phyloP scores from a whole-genome alignment of 92 coral and sea anemone genomes.

The Pocillopora grandis region DNA sequence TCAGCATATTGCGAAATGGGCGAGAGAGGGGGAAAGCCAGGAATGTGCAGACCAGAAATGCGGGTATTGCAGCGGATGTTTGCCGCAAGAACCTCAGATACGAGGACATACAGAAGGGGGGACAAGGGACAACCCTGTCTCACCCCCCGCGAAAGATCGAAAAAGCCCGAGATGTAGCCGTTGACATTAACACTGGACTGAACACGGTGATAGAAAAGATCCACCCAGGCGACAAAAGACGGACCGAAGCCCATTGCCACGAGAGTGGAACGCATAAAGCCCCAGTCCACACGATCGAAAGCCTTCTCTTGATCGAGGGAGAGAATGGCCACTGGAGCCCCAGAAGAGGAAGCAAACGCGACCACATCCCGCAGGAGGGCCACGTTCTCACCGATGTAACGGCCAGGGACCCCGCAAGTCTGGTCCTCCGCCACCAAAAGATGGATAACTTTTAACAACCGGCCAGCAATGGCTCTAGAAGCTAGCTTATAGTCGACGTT shows the following conservation, averaged over 20 bases:
- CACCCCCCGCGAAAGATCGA: constrained; percentile 40
- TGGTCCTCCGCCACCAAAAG: not conserved
- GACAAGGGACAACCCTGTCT: constrained; percentile 63
- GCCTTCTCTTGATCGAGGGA: constrained; percentile 47
- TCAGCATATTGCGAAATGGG: constrained; percentile 47
- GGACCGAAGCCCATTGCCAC: constrained; percentile 6
- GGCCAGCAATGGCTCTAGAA: constrained; percentile 19
- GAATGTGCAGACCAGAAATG: constrained; percentile 11
- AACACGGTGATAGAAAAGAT: not conserved
- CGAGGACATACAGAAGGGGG: constrained; percentile 40
- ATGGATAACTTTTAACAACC: constrained; percentile 30
- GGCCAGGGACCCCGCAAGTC: not conserved
- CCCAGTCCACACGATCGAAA: constrained; percentile 38
- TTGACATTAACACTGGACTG: not conserved
- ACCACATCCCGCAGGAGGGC: constrained; percentile 31
- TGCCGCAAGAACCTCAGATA: constrained; percentile 42
- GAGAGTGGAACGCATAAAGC: not conserved
- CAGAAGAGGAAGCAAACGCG: not conserved
- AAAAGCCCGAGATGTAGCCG: not conserved
- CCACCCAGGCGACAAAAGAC: constrained; percentile 7
- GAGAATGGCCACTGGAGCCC: constrained; percentile 21
- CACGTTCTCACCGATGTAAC: constrained; percentile 36
- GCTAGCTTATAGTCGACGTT: not conserved
- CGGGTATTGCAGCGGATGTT: not conserved
- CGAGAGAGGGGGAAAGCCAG: not conserved